Evolutionary conservation across 2,797 vertebrate genomes (phyloP).

Genomic region (Cyprinodon diabolis): DNA sequence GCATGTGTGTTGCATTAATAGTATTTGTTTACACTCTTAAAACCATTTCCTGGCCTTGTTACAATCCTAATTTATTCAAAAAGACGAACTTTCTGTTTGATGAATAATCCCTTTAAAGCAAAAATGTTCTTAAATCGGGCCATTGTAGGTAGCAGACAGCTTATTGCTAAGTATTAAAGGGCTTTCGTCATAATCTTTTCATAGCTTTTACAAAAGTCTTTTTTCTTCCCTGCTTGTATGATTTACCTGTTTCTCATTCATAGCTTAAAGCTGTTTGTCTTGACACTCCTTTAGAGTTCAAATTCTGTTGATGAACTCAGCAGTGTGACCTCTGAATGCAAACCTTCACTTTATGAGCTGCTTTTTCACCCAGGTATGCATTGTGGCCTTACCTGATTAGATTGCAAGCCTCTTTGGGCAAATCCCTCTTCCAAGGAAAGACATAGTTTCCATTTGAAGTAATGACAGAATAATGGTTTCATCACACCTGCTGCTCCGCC

Average conservation of each 20-base stretch:
- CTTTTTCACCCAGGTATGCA: conserved; percentile 58
- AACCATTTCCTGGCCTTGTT: conserved; percentile 7
- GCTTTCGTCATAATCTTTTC: conserved; percentile 32
- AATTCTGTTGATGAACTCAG: conserved; percentile 9
- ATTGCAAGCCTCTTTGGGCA: conserved; percentile 58
- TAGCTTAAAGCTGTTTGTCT: conserved; percentile 3
- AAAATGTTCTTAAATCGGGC: conserved; percentile 33
- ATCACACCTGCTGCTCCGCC: conserved; percentile 75
- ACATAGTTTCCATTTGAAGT: conserved; percentile 76
- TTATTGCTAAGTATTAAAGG: conserved; percentile 16
- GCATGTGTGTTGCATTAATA: neutral
- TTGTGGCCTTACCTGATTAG: conserved; percentile 48
- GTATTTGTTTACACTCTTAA: conserved; percentile 11
- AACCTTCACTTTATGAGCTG: conserved; percentile 9
- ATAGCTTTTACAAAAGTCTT: conserved; percentile 13
- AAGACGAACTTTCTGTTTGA: conserved; percentile 28
- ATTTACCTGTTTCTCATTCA: conserved; percentile 3
- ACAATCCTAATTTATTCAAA: conserved; percentile 27
- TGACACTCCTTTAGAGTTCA: conserved; percentile 1
- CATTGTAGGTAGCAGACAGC: conserved; percentile 26
- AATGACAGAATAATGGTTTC: conserved; percentile 72
- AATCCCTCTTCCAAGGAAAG: conserved; percentile 70
- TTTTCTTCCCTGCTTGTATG: conserved; percentile 11
- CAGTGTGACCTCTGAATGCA: conserved; percentile 21
- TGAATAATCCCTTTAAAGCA: conserved; percentile 43